A percentile compares a stretch with the other conserved stretches of the same genome.
Evolutionary conservation across 2,797 vertebrate species (phyloP).

Genomic region (Myotis myotis): DNA sequence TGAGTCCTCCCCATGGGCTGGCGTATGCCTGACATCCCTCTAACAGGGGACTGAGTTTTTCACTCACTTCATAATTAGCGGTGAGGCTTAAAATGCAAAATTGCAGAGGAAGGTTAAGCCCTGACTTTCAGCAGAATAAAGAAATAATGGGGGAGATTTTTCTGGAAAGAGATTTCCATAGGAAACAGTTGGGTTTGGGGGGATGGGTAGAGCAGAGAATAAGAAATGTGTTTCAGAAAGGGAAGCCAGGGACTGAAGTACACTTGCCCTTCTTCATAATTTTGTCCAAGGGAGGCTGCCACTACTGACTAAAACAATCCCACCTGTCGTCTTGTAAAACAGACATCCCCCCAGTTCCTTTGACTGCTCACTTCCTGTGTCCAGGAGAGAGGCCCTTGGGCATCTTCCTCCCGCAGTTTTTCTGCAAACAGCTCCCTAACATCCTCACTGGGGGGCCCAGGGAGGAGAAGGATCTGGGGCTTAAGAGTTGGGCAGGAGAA

Average conservation of each 20-base stretch:
- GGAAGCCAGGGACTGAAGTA: not conserved
- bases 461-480: not conserved
- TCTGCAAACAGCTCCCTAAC: not conserved
- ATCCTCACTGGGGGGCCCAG: too few relatives aligned
- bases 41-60: not conserved
- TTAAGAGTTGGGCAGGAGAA: not conserved
- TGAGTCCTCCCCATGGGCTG: not conserved
- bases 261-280: not conserved
- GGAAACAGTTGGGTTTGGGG: not conserved
- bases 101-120: not conserved
- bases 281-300: not conserved
- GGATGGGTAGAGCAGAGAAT: not conserved
- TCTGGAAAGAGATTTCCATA: not conserved
- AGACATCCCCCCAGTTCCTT: not conserved
- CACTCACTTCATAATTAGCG: not conserved
- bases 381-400: not conserved
- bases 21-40: not conserved
- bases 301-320: not conserved
- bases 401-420: not conserved
- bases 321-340: not conserved
- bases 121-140: not conserved
- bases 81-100: constrained; percentile 2
- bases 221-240: not conserved
- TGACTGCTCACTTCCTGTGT: not conserved
- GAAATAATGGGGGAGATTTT: not conserved